Percentiles rank a stretch among this genome's conserved stretches.
Evolutionary conservation across 2,888 invertebrate species (phyloP).

Genomic region (Drosophila cognata): DNA sequence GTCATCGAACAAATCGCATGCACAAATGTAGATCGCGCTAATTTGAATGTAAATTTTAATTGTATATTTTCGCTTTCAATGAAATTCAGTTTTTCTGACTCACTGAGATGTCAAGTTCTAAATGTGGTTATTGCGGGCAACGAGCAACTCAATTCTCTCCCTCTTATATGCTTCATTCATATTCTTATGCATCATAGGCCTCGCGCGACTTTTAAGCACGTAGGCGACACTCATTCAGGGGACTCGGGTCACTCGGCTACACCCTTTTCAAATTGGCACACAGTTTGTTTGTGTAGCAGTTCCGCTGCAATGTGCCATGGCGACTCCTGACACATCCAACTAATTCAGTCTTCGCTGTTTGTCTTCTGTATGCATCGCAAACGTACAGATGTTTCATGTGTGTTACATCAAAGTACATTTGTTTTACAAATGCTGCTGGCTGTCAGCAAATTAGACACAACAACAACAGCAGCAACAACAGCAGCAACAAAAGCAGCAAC

Average conservation of each 20-base stretch:
- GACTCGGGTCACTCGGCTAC: constrained; percentile 1
- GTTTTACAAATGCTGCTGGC: constrained; percentile 57
- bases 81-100: constrained; percentile 24
- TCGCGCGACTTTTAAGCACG: constrained; percentile 29
- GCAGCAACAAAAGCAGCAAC: constrained; percentile 29
- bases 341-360: constrained; percentile 44
- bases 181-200: constrained; percentile 20
- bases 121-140: constrained; percentile 12
- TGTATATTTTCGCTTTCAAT: constrained; percentile 56
- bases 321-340: constrained; percentile 21
- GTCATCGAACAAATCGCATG: constrained; percentile 50
- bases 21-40: constrained; percentile 27
- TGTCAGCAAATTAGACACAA: constrained; percentile 62
- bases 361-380: constrained; percentile 28
- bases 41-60: constrained; percentile 56
- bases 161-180: neutral
- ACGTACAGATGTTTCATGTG: constrained; percentile 56
- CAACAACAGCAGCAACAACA: constrained; percentile 21
- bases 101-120: constrained; percentile 23
- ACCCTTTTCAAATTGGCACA: constrained; percentile 49
- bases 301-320: constrained; percentile 9
- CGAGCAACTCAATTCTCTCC: neutral
- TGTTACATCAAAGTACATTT: constrained; percentile 78
- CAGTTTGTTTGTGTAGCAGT: constrained; percentile 38
- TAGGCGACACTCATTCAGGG: constrained; percentile 10